phyloP scores from a whole-genome alignment of 2,888 invertebrate genomes.

The Cryptocephalus moraei region DNA sequence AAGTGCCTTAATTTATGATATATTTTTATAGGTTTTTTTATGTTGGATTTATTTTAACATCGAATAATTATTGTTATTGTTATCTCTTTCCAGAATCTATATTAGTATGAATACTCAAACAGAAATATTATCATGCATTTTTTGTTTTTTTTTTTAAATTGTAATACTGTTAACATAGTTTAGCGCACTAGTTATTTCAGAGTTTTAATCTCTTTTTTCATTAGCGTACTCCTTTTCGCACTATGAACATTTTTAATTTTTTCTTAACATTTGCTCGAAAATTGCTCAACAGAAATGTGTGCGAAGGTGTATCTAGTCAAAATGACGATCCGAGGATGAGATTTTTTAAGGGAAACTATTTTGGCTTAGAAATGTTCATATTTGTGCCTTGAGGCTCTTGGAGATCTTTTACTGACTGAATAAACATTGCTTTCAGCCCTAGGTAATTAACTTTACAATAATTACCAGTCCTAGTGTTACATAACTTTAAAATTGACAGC shows the following conservation, averaged over 20 bases:
- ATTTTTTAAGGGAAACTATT: slow-evolving; percentile 4
- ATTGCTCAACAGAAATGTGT: slow-evolving; percentile 11
- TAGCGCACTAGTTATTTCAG: no score
- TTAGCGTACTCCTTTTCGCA: slow-evolving; percentile 8
- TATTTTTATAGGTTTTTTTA: slow-evolving; percentile 20
- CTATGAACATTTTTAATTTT: slow-evolving; percentile 18
- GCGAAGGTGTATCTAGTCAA: slow-evolving; percentile 14
- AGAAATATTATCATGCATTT: slow-evolving; percentile 6
- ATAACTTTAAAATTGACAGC: no score
- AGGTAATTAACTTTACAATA: no score
- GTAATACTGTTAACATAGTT: slow-evolving; percentile 10
- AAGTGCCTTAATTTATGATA: slow-evolving; percentile 25
- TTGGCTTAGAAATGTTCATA: slow-evolving; percentile 20
- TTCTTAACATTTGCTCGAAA: slow-evolving; percentile 13
- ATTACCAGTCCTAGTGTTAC: no score
- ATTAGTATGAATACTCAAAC: slow-evolving; percentile 13
- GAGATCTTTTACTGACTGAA: no score
- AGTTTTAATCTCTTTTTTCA: no score
- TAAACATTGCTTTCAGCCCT: no score
- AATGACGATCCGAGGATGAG: slow-evolving; percentile 4
- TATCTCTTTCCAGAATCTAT: slow-evolving; percentile 19
- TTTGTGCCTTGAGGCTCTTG: slow-evolving; percentile 15
- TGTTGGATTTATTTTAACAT: slow-evolving; percentile 20
- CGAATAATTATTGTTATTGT: slow-evolving; percentile 20
- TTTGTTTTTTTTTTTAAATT: slow-evolving; percentile 4